These are phyloP conservation scores for Hartigia nigra DNA, from an alignment of 2,888 invertebrate species.

Conservation along the genomic window DNA sequence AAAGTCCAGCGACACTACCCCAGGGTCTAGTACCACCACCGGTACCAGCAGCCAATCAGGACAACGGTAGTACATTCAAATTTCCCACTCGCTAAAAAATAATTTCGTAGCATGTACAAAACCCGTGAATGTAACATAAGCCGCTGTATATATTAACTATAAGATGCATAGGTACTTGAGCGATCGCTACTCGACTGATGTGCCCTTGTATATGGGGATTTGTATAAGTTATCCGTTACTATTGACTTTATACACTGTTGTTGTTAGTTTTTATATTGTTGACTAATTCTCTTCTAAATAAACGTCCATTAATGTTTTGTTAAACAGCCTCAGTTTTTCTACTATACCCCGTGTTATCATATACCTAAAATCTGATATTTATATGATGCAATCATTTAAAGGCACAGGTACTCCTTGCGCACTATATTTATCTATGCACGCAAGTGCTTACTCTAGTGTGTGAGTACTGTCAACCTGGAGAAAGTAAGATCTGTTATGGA, in stretches of 20 bases:
- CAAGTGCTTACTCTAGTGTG: conserved; percentile 13
- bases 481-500: conserved; percentile 43
- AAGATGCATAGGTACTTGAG: conserved; percentile 35
- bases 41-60: conserved; percentile 37
- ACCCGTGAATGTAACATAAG: conserved; percentile 51
- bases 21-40: conserved; percentile 59
- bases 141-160: conserved; percentile 58
- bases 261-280: conserved; percentile 51
- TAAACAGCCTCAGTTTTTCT: conserved; percentile 28
- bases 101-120: not conserved
- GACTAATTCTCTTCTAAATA: conserved; percentile 60
- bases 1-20: conserved; percentile 41
- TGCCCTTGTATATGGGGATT: conserved; percentile 32
- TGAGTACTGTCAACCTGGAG: conserved; percentile 33
- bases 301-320: conserved; percentile 59
- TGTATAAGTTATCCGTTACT: conserved; percentile 16
- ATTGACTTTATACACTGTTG: not conserved
- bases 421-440: not conserved
- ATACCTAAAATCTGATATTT: not conserved
- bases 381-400: not conserved
- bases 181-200: conserved; percentile 50
- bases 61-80: conserved; percentile 36
- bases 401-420: not conserved
- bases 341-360: not conserved
- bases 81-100: conserved; percentile 45